Evolutionary conservation across 2,888 invertebrate species (phyloP).

Genomic region (Hedya salicella): DNA sequence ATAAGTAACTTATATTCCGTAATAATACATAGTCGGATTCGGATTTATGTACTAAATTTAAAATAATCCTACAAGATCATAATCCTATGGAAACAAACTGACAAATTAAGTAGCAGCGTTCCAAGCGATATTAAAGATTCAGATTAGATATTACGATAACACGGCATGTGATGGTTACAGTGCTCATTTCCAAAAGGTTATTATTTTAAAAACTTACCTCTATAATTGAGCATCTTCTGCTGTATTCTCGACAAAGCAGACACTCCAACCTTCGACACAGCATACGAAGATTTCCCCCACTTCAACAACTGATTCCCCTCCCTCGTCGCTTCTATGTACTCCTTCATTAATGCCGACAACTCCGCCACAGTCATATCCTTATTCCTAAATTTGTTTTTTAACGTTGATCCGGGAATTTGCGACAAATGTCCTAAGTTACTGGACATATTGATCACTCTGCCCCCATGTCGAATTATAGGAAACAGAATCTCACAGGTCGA

Average conservation of each 20-base stretch:
- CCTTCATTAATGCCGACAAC: slow-evolving; percentile 86
- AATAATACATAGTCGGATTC: too few species aligned
- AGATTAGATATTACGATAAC: too few species aligned
- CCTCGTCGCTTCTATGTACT: slow-evolving; percentile 86
- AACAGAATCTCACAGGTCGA: slow-evolving; percentile 88
- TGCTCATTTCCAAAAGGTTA: too few species aligned
- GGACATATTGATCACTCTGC: slow-evolving; percentile 90
- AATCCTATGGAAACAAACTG: too few species aligned
- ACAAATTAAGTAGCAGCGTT: too few species aligned
- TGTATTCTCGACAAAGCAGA: slow-evolving; percentile 88
- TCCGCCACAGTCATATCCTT: slow-evolving; percentile 83
- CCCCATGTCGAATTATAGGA: slow-evolving; percentile 88
- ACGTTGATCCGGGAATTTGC: slow-evolving; percentile 80
- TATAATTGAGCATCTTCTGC: slow-evolving; percentile 77
- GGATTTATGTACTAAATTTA: too few species aligned
- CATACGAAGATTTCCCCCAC: slow-evolving; percentile 88
- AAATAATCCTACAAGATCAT: too few species aligned
- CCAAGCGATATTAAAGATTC: too few species aligned
- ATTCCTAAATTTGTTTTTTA: slow-evolving; percentile 81
- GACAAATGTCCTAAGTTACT: slow-evolving; percentile 87
- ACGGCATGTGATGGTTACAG: too few species aligned
- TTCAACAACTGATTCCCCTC: slow-evolving; percentile 60
- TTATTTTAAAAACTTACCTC: slow-evolving; percentile 55
- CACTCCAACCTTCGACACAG: slow-evolving; percentile 90
- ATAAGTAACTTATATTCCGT: too few species aligned